Base-by-base conservation (phyloP, 1,140 invertebrate genomes). In the Archivesica marissinica region DNA sequence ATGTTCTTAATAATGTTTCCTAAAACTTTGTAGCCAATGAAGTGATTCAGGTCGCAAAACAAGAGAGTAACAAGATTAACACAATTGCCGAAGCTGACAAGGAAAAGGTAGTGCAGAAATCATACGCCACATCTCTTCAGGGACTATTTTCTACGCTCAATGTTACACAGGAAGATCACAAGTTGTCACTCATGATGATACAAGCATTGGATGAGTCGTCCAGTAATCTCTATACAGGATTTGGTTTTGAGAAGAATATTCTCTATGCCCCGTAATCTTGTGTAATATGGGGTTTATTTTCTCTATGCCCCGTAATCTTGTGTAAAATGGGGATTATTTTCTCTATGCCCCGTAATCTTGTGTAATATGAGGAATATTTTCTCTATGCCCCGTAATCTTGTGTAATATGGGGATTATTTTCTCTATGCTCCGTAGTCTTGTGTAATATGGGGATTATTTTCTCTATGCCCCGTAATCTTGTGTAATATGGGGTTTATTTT, bases 21-120 rank as follows among this genome's bases (percentile, higher is more conserved):
- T n/a, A n/a, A n/a, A n/a, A 76, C 50, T 54, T 85, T 86, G 28
- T 76, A 89, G 88, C 86, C 64, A 50, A 44, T 35, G 80, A 89
- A 28, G 66, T 86, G 11, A 35, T 61, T 20, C 74, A 85, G 23
- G 50, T 33, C 30, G 86, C 82, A 6, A 68, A 75, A 15, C 50
- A 47, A 7, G 52, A 87, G 30, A 75, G 66, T 3, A 54, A 75
- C 28, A 87, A 77, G 17, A 70, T 59, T 23, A 50, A 75, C 0
- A 35, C 52, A 52, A 64, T 86, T 25, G 54, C 88, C 23, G 59
- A 84, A 47, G 83, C 86, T 2, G 83, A 89, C 7, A 72, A 64
- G 23, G 88, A 87, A 35, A 83, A 64, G 33, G 25, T 80, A 35
- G 68, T 80, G 13, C 82, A 86, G 30, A 70, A 11, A 9, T 72